These are phyloP conservation scores for Lysandra coridon DNA, from an alignment of 2,888 invertebrate species.

Conservation along the genomic window DNA sequence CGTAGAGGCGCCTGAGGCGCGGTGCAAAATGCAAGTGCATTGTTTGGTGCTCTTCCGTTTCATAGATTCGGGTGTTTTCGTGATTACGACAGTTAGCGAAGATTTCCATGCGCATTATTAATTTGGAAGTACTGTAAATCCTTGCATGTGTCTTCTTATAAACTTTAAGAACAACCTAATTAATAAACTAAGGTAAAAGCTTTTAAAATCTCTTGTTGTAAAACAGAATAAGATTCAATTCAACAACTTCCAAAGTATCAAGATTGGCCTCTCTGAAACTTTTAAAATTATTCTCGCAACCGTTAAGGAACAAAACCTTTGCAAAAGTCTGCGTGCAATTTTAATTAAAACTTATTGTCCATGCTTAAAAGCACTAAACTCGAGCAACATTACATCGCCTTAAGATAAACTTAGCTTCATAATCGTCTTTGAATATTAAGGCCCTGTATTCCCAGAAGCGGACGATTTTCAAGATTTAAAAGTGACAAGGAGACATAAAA, in stretches of 20 bases:
- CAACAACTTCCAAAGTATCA: conserved; percentile 19
- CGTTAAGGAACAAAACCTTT: conserved; percentile 27
- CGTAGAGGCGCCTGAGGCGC: too few species aligned
- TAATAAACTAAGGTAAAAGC: not conserved
- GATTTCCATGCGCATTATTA: too few species aligned
- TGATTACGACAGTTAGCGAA: too few species aligned
- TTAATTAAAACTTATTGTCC: conserved; percentile 19
- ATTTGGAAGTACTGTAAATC: too few species aligned
- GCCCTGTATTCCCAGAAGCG: too few species aligned
- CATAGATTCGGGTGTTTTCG: too few species aligned
- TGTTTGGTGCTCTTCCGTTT: too few species aligned
- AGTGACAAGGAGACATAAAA: too few species aligned
- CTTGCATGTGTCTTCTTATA: too few species aligned
- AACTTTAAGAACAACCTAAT: not conserved
- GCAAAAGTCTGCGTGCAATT: conserved; percentile 1
- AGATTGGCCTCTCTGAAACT: conserved; percentile 21
- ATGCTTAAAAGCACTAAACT: not conserved
- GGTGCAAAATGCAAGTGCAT: too few species aligned
- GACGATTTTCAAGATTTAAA: too few species aligned
- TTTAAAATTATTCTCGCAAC: conserved; percentile 23
- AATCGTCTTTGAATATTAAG: not conserved
- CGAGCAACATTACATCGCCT: not conserved
- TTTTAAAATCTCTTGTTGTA: not conserved
- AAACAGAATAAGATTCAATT: conserved; percentile 20
- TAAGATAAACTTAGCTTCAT: not conserved